A percentile compares a stretch with the other conserved stretches of the same genome.
Evolutionary conservation across 92 coral and sea anemone genomes (phyloP).

Genomic region (Scolanthus callimorphus): DNA sequence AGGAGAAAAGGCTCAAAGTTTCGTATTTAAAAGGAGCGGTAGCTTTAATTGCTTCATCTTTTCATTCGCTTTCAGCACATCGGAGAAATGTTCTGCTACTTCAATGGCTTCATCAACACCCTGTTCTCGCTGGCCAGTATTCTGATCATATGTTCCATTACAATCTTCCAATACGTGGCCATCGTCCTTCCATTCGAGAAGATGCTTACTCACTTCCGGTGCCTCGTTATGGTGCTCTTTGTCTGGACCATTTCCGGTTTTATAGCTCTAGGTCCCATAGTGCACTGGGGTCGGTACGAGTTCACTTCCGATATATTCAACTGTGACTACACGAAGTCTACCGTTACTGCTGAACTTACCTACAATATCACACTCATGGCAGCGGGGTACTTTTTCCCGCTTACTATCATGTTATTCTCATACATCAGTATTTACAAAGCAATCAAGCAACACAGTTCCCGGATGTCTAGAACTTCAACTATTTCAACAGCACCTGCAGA

Average conservation of each 20-base stretch:
- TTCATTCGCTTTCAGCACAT: conserved; percentile 82
- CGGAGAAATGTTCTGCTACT: conserved; percentile 73
- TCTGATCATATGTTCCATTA: conserved; percentile 53
- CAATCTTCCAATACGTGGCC: conserved; percentile 70
- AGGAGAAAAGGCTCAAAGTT: too few relatives aligned
- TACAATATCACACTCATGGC: conserved; percentile 76
- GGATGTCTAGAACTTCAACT: conserved; percentile 53
- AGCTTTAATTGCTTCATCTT: too few relatives aligned
- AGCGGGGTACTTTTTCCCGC: conserved; percentile 74
- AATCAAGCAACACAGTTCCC: conserved; percentile 51
- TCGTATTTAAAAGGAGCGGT: too few relatives aligned
- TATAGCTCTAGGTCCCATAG: conserved; percentile 84
- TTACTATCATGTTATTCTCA: conserved; percentile 59
- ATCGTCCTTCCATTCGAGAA: conserved; percentile 63
- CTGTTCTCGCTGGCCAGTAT: conserved; percentile 73
- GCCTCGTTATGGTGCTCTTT: conserved; percentile 79
- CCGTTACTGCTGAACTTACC: conserved; percentile 58
- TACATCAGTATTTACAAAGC: conserved; percentile 67
- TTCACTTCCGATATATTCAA: conserved; percentile 86
- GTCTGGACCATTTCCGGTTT: conserved; percentile 82
- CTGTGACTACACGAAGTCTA: conserved; percentile 83
- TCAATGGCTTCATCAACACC: conserved; percentile 81
- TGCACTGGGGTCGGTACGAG: conserved; percentile 97
- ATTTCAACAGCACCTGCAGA: conserved; percentile 60
- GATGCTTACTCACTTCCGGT: conserved; percentile 77